Percentiles rank a stretch among this genome's conserved stretches.
Evolutionary conservation across 1,140 invertebrate genomes (phyloP).

Genomic region (Drosophila kanapiae): DNA sequence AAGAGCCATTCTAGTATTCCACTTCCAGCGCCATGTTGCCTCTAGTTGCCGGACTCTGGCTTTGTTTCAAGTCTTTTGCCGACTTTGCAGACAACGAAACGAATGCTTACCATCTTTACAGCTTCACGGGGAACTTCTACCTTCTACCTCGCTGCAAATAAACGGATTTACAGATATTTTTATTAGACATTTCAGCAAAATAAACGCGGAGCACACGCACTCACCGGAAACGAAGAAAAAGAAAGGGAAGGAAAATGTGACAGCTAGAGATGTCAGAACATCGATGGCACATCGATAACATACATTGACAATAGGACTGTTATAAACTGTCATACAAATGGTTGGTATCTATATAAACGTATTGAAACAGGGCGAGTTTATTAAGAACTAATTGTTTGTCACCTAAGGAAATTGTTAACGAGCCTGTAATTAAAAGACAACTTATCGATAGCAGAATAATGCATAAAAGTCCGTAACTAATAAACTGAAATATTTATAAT

Average conservation of each 20-base stretch:
- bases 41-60: background rate
- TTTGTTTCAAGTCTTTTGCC: slow-evolving; percentile 36
- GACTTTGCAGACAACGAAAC: slow-evolving; percentile 12
- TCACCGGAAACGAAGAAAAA: slow-evolving; percentile 24
- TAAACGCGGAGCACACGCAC: slow-evolving; percentile 13
- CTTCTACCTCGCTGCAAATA: slow-evolving; percentile 20
- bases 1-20: slow-evolving; percentile 25
- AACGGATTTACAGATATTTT: slow-evolving; percentile 1
- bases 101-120: slow-evolving; percentile 64
- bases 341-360: background rate
- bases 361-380: background rate
- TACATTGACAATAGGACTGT: background rate
- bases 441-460: no score
- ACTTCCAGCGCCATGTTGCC: slow-evolving; percentile 6
- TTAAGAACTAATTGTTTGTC: background rate
- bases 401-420: background rate
- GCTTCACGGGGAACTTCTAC: slow-evolving; percentile 8
- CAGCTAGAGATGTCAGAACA: slow-evolving; percentile 10
- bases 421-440: no score
- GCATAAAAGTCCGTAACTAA: no score
- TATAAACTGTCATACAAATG: background rate
- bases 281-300: background rate
- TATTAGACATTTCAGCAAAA: slow-evolving; percentile 13
- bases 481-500: no score
- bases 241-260: slow-evolving; percentile 8